These are phyloP conservation scores for Botia kubotai DNA, from an alignment of 2,797 vertebrate genomes.

Conservation along the genomic window DNA sequence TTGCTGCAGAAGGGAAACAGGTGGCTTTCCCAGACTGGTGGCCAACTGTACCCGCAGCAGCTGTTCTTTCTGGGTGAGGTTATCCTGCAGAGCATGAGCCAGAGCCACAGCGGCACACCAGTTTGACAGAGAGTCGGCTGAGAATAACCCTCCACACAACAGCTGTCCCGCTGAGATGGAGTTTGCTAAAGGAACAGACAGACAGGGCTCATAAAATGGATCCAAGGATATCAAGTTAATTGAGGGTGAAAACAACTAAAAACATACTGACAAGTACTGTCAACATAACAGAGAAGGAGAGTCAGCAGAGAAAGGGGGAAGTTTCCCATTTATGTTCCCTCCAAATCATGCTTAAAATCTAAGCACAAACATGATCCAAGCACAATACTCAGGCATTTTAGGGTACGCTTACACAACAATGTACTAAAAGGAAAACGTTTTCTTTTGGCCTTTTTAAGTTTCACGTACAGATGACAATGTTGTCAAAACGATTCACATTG, in stretches of 20 bases:
- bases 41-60: constrained; percentile 94
- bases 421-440: too few relatives aligned
- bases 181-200: constrained; percentile 77
- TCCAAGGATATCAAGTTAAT: not conserved
- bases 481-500: too few relatives aligned
- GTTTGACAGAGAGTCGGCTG: constrained; percentile 94
- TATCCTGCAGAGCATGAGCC: constrained; percentile 95
- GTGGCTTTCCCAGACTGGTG: constrained; percentile 95
- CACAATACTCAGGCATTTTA: too few relatives aligned
- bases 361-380: too few relatives aligned
- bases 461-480: too few relatives aligned
- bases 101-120: constrained; percentile 97
- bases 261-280: not conserved
- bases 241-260: not conserved
- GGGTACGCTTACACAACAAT: too few relatives aligned
- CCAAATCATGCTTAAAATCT: too few relatives aligned
- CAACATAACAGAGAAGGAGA: not conserved
- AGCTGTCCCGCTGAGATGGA: constrained; percentile 95
- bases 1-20: constrained; percentile 95
- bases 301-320: too few relatives aligned
- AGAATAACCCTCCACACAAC: constrained; percentile 95
- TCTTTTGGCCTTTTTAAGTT: too few relatives aligned
- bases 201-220: not conserved
- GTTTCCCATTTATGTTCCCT: too few relatives aligned
- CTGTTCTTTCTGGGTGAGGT: constrained; percentile 94